These are phyloP conservation scores for Anoplopoma fimbria DNA, from an alignment of 2,113 vertebrate genomes.

Conservation along the genomic window DNA sequence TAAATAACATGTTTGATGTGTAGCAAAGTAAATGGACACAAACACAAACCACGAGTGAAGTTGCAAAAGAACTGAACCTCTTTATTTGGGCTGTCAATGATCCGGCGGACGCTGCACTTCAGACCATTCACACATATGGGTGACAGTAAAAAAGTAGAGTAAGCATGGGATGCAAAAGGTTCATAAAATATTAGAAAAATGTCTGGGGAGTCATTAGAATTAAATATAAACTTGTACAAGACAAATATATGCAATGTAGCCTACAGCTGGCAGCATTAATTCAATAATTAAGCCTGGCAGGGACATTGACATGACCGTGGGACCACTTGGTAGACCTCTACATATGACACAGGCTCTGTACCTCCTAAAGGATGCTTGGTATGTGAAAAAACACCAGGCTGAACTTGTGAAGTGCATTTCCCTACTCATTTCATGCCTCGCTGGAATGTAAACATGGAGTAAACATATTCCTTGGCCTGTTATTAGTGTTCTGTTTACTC, in stretches of 20 bases:
- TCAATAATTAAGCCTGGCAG: constrained; percentile 69
- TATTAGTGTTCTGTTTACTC: constrained; percentile 77
- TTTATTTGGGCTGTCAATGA: constrained; percentile 82
- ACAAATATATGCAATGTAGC: constrained; percentile 68
- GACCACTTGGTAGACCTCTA: constrained; percentile 62
- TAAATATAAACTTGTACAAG: constrained; percentile 80
- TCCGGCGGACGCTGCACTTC: constrained; percentile 75
- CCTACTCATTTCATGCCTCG: constrained; percentile 66
- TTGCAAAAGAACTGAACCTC: constrained; percentile 81
- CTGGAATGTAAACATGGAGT: constrained; percentile 84
- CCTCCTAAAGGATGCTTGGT: constrained; percentile 59
- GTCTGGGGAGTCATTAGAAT: constrained; percentile 64
- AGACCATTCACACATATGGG: constrained; percentile 79
- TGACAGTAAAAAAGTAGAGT: constrained; percentile 79
- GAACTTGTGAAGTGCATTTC: constrained; percentile 63
- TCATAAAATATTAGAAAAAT: constrained; percentile 82
- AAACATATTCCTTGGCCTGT: constrained; percentile 83
- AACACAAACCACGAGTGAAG: constrained; percentile 58
- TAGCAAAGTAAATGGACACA: neutral
- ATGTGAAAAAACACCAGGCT: constrained; percentile 62
- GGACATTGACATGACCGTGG: constrained; percentile 61
- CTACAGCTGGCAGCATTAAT: constrained; percentile 60
- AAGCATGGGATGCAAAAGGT: constrained; percentile 80
- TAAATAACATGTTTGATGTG: rapidly evolving
- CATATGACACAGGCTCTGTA: constrained; percentile 68